These are phyloP conservation scores for Pogonophryne albipinna DNA, from an alignment of 2,797 vertebrate species.

Conservation along the genomic window DNA sequence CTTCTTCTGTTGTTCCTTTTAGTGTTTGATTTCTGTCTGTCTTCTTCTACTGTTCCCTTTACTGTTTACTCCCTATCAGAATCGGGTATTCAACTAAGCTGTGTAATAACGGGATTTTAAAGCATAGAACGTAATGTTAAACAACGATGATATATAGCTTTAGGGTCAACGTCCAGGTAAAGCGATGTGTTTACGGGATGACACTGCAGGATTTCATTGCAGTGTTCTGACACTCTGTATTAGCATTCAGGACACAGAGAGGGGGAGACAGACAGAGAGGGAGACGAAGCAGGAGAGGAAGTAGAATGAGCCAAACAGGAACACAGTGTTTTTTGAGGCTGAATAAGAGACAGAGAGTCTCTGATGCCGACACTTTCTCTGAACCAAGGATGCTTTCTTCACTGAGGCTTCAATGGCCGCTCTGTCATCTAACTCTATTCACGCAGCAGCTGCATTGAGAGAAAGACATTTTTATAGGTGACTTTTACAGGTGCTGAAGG, in stretches of 20 bases:
- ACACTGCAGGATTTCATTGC: slow-evolving; percentile 74
- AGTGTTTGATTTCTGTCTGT: too few relatives aligned
- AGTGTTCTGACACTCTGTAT: slow-evolving; percentile 73
- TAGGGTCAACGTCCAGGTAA: slow-evolving; percentile 20
- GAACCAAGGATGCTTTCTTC: slow-evolving; percentile 79
- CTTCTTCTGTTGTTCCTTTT: too few relatives aligned
- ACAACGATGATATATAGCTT: slow-evolving; percentile 6
- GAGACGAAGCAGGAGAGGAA: slow-evolving; percentile 72
- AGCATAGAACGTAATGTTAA: not conserved
- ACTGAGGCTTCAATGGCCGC: slow-evolving; percentile 73
- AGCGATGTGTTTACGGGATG: slow-evolving; percentile 51
- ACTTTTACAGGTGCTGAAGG: slow-evolving; percentile 64
- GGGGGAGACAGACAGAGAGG: slow-evolving; percentile 53
- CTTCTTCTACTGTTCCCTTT: too few relatives aligned
- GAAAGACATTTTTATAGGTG: slow-evolving; percentile 73
- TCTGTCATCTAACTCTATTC: slow-evolving; percentile 78
- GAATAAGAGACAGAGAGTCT: slow-evolving; percentile 76
- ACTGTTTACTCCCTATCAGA: too few relatives aligned
- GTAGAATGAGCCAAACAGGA: slow-evolving; percentile 81
- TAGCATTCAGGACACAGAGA: slow-evolving; percentile 77
- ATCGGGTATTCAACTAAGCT: too few relatives aligned
- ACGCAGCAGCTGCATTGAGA: slow-evolving; percentile 73
- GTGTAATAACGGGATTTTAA: not conserved
- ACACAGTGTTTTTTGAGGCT: slow-evolving; percentile 78
- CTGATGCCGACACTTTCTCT: slow-evolving; percentile 74